Conservation (phyloP, 2,797 vertebrate genomes). For the Melopsittacus undulatus region DNA sequence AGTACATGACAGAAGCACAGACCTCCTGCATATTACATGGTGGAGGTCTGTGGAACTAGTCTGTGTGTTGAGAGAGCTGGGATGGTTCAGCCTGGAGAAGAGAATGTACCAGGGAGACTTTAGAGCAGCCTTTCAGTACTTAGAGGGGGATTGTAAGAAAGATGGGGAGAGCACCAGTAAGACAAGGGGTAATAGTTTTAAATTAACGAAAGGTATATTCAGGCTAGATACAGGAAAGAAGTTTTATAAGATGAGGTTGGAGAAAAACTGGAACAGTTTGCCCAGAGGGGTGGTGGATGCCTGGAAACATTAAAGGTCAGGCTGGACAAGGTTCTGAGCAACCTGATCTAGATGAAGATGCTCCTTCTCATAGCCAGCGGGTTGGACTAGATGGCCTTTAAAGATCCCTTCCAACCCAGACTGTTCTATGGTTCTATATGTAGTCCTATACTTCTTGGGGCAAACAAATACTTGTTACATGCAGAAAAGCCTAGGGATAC, state of each 20-base stretch:
- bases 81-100: background rate
- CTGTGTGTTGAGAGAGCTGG: background rate
- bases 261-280: background rate
- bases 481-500: background rate
- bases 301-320: background rate
- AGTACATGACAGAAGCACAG: background rate
- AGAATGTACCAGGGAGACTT: background rate
- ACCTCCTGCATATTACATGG: background rate
- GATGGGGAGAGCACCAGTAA: background rate
- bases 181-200: background rate
- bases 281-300: background rate
- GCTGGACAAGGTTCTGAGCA: background rate
- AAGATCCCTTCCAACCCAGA: background rate
- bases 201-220: background rate
- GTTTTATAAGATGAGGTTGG: background rate
- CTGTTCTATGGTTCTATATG: background rate
- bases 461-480: background rate
- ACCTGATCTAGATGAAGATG: background rate
- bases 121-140: background rate
- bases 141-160: background rate
- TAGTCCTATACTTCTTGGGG: background rate
- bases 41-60: background rate
- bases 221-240: background rate
- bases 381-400: background rate
- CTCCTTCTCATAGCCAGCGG: background rate